Evolutionary conservation across 2,888 invertebrate species (phyloP).

Genomic region (Drosophila kokeensis): DNA sequence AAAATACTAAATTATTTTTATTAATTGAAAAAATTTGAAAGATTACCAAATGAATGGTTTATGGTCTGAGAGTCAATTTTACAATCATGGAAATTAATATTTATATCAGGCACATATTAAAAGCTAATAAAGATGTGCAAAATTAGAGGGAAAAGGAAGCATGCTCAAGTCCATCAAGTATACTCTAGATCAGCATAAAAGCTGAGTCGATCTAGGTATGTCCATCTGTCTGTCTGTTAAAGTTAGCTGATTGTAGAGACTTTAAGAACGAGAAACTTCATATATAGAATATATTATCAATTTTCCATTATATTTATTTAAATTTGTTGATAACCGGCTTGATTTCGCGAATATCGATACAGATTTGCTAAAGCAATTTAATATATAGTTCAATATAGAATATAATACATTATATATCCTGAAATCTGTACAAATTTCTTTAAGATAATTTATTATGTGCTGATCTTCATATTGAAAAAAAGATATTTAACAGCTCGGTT

Average conservation of each 20-base stretch:
- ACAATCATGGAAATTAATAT: not conserved
- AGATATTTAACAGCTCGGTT: not conserved
- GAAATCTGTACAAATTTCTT: not conserved
- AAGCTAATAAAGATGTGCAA: not conserved
- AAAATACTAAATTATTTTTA: not conserved
- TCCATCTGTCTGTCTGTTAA: not conserved
- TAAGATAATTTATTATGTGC: too few relatives aligned
- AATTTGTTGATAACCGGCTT: not conserved
- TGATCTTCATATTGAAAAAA: too few relatives aligned
- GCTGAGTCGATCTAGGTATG: not conserved
- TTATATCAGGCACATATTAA: not conserved
- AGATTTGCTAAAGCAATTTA: not conserved
- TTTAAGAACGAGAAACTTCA: not conserved
- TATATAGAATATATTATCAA: not conserved
- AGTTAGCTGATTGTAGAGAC: not conserved
- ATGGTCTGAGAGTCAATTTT: not conserved
- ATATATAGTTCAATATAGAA: too few relatives aligned
- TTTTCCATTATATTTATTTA: not conserved
- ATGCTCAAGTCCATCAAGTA: rapidly evolving
- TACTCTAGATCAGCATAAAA: not conserved
- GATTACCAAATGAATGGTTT: not conserved
- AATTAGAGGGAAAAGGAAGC: not conserved
- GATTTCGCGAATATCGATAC: not conserved
- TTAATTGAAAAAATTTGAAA: not conserved
- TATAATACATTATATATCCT: not conserved